Evolutionary conservation across 2,113 vertebrate genomes (phyloP).

Genomic region (Syngnathus floridae): DNA sequence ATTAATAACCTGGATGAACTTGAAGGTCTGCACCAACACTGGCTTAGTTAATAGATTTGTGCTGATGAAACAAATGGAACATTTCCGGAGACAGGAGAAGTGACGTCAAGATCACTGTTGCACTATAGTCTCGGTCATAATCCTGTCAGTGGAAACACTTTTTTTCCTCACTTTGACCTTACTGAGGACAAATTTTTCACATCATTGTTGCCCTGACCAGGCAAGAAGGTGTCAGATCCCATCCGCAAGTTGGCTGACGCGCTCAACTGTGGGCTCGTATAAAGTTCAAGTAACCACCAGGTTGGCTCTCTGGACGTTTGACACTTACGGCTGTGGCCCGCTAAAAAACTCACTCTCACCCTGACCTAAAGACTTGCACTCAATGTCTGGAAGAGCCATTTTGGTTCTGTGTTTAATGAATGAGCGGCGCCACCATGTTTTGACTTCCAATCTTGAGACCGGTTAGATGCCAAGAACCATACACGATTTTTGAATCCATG

Average conservation of each 20-base stretch:
- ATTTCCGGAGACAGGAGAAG: too few species aligned
- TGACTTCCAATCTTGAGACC: slow-evolving; percentile 26
- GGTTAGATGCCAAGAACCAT: background rate
- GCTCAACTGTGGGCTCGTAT: slow-evolving; percentile 42
- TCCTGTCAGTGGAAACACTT: background rate
- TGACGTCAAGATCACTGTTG: too few species aligned
- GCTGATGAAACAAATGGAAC: too few species aligned
- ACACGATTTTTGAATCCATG: background rate
- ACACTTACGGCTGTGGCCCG: slow-evolving; percentile 24
- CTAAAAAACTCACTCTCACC: slow-evolving; percentile 23
- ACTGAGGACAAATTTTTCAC: slow-evolving; percentile 34
- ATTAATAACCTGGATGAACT: too few species aligned
- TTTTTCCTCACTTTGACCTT: background rate
- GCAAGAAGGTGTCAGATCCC: slow-evolving; percentile 43
- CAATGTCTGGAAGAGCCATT: slow-evolving; percentile 41
- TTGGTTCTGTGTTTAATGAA: slow-evolving; percentile 38
- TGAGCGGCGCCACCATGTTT: slow-evolving; percentile 40
- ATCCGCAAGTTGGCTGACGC: slow-evolving; percentile 38
- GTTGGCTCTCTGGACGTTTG: slow-evolving; percentile 31
- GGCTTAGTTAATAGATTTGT: too few species aligned
- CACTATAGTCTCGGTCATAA: background rate
- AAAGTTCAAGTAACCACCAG: slow-evolving; percentile 28
- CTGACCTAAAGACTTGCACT: slow-evolving; percentile 32
- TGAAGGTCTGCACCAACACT: too few species aligned
- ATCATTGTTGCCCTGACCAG: slow-evolving; percentile 10